These are phyloP conservation scores for Luffia ferchaultella DNA, from an alignment of 2,888 invertebrate species.

Conservation along the genomic window DNA sequence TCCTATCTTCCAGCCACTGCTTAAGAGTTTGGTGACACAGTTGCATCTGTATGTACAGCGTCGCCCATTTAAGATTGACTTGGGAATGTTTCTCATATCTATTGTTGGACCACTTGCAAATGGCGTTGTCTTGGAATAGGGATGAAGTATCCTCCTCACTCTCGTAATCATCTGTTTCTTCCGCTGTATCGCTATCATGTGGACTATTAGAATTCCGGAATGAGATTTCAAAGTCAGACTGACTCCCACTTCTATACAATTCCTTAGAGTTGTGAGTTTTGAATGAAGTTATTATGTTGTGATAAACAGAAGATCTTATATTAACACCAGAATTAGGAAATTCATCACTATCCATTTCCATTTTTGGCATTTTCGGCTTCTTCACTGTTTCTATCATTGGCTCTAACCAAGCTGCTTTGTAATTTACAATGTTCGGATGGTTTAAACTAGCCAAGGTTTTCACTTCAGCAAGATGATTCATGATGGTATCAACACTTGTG, in stretches of 20 bases:
- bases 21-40: conserved; percentile 79
- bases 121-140: conserved; percentile 26
- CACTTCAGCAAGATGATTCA: conserved; percentile 77
- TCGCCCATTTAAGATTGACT: conserved; percentile 69
- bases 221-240: conserved; percentile 49
- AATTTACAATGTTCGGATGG: conserved; percentile 82
- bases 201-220: conserved; percentile 42
- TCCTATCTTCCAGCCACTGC: conserved; percentile 77
- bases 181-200: conserved; percentile 23
- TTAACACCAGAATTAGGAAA: conserved; percentile 24
- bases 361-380: conserved; percentile 27
- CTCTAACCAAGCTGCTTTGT: conserved; percentile 87
- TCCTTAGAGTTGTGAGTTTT: conserved; percentile 58
- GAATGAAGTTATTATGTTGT: conserved; percentile 48
- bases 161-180: conserved; percentile 27
- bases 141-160: conserved; percentile 32
- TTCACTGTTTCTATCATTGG: conserved; percentile 60
- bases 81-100: conserved; percentile 50
- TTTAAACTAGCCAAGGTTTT: conserved; percentile 81
- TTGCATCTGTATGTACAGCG: conserved; percentile 85
- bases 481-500: conserved; percentile 68
- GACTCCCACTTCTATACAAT: conserved; percentile 33
- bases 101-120: conserved; percentile 36
- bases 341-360: conserved; percentile 46
- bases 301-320: conserved; percentile 33